phyloP scores from a whole-genome alignment of 92 coral and sea anemone species.

The Pocillopora meandrina region DNA sequence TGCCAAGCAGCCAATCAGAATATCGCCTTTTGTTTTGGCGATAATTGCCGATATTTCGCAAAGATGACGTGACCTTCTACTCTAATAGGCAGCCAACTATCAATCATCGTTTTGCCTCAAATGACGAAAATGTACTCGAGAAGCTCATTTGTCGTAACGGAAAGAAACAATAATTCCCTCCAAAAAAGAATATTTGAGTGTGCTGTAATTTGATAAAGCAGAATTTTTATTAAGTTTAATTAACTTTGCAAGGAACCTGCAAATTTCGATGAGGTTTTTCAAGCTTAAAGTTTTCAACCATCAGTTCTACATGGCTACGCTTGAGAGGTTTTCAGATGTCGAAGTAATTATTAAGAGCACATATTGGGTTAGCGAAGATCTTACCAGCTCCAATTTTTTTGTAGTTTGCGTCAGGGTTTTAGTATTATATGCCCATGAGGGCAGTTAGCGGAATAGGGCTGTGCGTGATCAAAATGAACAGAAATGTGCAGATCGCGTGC shows the following conservation, averaged over 20 bases:
- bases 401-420: constrained; percentile 19
- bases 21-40: constrained; percentile 29
- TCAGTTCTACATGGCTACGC: background rate
- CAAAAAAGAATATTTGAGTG: constrained; percentile 9
- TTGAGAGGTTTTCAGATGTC: background rate
- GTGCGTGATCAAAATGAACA: background rate
- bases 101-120: constrained; percentile 18
- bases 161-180: background rate
- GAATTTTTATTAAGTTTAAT: constrained; percentile 2
- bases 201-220: constrained; percentile 10
- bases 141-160: constrained; percentile 22
- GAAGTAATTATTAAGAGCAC: constrained; percentile 5
- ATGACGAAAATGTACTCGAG: constrained; percentile 27
- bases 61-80: constrained; percentile 29
- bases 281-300: background rate
- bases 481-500: background rate
- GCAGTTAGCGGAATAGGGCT: background rate
- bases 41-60: constrained; percentile 32
- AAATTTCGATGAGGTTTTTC: background rate
- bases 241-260: constrained; percentile 5
- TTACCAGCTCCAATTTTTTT: constrained; percentile 32
- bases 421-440: background rate
- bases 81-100: constrained; percentile 29
- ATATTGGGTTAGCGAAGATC: constrained; percentile 24
- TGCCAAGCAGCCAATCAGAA: constrained; percentile 27